phyloP scores from a whole-genome alignment of 1,140 invertebrate genomes.

The Tribolium madens region DNA sequence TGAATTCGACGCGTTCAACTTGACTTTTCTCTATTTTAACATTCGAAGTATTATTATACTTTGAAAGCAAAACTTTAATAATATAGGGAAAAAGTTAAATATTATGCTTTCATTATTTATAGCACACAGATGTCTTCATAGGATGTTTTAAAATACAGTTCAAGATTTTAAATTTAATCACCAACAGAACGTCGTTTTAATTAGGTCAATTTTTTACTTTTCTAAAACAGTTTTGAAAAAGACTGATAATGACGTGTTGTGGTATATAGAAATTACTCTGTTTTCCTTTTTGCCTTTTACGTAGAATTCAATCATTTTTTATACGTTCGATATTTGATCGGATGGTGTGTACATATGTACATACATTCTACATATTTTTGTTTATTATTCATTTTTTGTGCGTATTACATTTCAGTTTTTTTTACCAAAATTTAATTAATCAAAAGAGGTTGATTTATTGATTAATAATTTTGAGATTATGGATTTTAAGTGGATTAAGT shows the following conservation, averaged over 20 bases:
- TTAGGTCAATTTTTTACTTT: neutral
- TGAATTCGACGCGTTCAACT: neutral
- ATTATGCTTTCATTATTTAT: constrained; percentile 12
- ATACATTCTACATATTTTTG: neutral
- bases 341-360: no score
- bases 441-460: neutral
- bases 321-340: neutral
- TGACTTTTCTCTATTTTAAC: constrained; percentile 16
- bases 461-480: neutral
- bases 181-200: no score
- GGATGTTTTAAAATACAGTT: no score
- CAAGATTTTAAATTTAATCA: no score
- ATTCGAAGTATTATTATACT: no score
- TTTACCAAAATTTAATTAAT: neutral
- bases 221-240: neutral
- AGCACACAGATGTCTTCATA: neutral
- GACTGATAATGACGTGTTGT: neutral
- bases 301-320: neutral
- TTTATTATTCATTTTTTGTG: neutral
- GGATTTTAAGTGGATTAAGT: neutral
- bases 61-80: constrained; percentile 4
- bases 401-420: neutral
- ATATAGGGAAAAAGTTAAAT: constrained; percentile 3
- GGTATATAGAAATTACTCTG: no score
- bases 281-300: neutral